phyloP scores from a whole-genome alignment of 2,888 invertebrate genomes.

The Diadegma fenestrale region DNA sequence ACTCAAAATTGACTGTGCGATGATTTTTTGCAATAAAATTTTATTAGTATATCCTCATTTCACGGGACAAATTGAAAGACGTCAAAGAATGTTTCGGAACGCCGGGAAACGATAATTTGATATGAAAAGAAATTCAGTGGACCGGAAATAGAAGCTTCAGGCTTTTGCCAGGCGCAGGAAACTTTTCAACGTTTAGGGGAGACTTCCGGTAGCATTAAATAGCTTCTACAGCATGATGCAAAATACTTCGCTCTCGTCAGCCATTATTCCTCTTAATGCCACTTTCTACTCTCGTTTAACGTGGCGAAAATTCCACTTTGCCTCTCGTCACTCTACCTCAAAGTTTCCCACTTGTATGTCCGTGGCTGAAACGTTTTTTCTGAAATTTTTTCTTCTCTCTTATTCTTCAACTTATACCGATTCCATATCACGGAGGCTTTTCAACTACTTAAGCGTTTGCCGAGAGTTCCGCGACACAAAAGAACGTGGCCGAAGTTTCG shows the following conservation, averaged over 20 bases:
- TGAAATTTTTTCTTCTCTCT: constrained; percentile 13
- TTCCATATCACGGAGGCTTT: constrained; percentile 24
- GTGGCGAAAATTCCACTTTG: constrained; percentile 55
- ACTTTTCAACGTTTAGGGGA: constrained; percentile 52
- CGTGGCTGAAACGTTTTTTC: constrained; percentile 6
- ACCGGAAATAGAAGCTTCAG: constrained; percentile 52
- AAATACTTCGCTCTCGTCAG: neutral
- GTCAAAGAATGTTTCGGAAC: neutral
- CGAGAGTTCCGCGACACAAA: constrained; percentile 2
- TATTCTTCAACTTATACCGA: neutral
- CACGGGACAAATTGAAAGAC: neutral
- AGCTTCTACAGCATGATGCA: constrained; percentile 21
- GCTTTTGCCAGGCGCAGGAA: constrained; percentile 29
- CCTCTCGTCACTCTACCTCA: constrained; percentile 45
- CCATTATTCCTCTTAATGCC: constrained; percentile 42
- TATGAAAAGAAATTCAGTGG: constrained; percentile 32
- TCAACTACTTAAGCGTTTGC: neutral
- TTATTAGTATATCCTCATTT: neutral
- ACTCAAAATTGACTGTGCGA: neutral
- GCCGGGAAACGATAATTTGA: constrained; percentile 32
- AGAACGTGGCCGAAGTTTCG: constrained; percentile 26
- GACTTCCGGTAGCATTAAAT: constrained; percentile 40
- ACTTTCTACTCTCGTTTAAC: constrained; percentile 34
- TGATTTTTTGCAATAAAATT: neutral
- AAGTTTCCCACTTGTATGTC: constrained; percentile 43